phyloP scores from a whole-genome alignment of 2,888 invertebrate species.

The Nomada goodeniana region DNA sequence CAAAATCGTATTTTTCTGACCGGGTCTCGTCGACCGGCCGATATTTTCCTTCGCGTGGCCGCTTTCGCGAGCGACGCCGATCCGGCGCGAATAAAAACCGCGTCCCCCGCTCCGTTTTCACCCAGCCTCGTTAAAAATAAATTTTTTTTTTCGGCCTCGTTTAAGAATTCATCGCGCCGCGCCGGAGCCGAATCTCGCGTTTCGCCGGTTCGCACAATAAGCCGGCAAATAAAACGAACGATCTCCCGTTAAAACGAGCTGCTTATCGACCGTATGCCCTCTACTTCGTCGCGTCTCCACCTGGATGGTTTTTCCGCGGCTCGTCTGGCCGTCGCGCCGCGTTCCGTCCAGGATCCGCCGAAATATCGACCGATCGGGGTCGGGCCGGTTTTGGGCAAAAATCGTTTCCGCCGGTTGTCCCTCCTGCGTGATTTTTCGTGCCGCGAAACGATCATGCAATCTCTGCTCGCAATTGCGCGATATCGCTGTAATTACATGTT shows the following conservation, averaged over 20 bases:
- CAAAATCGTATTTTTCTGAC: not conserved
- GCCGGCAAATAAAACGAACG: conserved; percentile 48
- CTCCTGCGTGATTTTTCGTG: not conserved
- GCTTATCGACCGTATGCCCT: not conserved
- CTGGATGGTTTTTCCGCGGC: not conserved
- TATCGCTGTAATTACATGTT: conserved; percentile 19
- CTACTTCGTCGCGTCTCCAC: not conserved
- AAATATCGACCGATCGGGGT: not conserved
- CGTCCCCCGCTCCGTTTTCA: conserved; percentile 33
- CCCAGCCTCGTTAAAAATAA: conserved; percentile 58
- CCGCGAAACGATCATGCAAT: not conserved
- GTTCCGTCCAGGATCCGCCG: not conserved
- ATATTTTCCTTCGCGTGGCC: not conserved
- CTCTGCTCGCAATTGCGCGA: conserved; percentile 19
- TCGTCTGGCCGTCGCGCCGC: not conserved
- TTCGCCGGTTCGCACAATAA: conserved; percentile 45
- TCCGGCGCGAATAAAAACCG: conserved; percentile 15
- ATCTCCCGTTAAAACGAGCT: conserved; percentile 42
- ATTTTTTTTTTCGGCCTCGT: conserved; percentile 51
- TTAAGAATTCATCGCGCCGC: conserved; percentile 47
- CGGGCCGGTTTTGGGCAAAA: not conserved
- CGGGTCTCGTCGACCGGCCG: not conserved
- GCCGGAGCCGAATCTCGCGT: conserved; percentile 42
- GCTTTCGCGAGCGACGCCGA: conserved; percentile 5
- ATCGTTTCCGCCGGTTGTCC: not conserved